These are phyloP conservation scores for Eumaeus atala DNA, from an alignment of 1,140 invertebrate species.

Conservation along the genomic window DNA sequence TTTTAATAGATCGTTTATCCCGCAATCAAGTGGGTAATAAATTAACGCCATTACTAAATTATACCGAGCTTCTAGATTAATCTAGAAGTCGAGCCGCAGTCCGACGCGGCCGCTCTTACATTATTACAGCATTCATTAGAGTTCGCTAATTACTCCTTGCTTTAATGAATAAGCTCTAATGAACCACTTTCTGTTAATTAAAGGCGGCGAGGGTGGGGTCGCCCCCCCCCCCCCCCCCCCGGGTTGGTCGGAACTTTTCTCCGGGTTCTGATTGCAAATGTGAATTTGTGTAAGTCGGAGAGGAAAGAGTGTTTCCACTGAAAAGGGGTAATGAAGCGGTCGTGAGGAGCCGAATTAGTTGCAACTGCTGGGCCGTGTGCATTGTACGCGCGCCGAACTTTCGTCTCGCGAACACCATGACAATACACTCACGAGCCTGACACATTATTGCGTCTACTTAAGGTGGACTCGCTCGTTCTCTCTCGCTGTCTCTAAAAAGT, in stretches of 20 bases:
- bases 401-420: no score
- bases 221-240: slow-evolving; percentile 4
- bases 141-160: slow-evolving; percentile 89
- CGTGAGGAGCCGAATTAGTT: slow-evolving; percentile 59
- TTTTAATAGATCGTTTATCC: slow-evolving; percentile 52
- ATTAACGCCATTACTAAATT: slow-evolving; percentile 71
- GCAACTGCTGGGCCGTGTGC: slow-evolving; percentile 46
- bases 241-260: slow-evolving; percentile 58
- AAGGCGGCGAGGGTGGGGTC: slow-evolving; percentile 75
- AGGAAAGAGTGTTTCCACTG: slow-evolving; percentile 66
- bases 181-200: slow-evolving; percentile 91
- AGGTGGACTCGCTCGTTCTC: no score
- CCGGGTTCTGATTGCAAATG: slow-evolving; percentile 72
- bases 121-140: slow-evolving; percentile 83
- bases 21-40: slow-evolving; percentile 65
- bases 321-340: slow-evolving; percentile 71
- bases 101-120: slow-evolving; percentile 74
- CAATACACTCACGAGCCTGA: no score
- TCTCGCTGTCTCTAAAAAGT: no score
- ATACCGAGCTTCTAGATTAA: slow-evolving; percentile 69
- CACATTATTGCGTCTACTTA: background rate
- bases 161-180: slow-evolving; percentile 91
- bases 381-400: no score
- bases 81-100: slow-evolving; percentile 69
- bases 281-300: slow-evolving; percentile 70